A percentile compares a stretch with the other conserved stretches of the same genome.
Conservation (phyloP, 2,113 vertebrate genomes). For the Pipra filicauda region DNA sequence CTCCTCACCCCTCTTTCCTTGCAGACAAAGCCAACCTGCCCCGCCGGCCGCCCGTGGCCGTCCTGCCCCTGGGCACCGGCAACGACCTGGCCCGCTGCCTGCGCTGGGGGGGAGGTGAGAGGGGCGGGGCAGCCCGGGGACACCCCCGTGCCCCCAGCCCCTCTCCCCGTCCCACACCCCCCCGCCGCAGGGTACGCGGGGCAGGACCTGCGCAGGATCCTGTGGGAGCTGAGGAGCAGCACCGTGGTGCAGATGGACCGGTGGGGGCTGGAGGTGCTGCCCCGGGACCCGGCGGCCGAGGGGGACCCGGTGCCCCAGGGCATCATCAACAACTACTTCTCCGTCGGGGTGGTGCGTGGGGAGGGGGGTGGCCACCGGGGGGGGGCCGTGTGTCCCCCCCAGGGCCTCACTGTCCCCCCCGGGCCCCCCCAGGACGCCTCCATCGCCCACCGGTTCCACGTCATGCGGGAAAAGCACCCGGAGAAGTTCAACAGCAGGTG, state of each 20-base stretch:
- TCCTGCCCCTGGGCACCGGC: slow-evolving; percentile 91
- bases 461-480: slow-evolving; percentile 91
- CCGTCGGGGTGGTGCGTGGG: slow-evolving; percentile 89
- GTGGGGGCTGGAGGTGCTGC: slow-evolving; percentile 87
- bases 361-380: background rate
- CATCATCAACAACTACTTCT: slow-evolving; percentile 98
- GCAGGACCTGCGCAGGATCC: slow-evolving; percentile 81
- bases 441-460: slow-evolving; percentile 91
- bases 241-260: slow-evolving; percentile 82
- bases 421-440: slow-evolving; percentile 83
- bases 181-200: slow-evolving; percentile 84
- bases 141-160: background rate
- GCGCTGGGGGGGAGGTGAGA: slow-evolving; percentile 91
- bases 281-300: slow-evolving; percentile 77
- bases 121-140: background rate
- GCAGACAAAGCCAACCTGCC: slow-evolving; percentile 85
- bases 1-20: background rate
- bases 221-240: slow-evolving; percentile 84
- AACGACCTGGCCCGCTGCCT: slow-evolving; percentile 92
- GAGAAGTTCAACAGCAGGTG: slow-evolving; percentile 96
- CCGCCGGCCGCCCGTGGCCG: slow-evolving; percentile 84
- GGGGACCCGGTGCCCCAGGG: slow-evolving; percentile 91
- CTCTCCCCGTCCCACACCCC: too few species aligned
- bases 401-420: background rate
- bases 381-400: background rate